A percentile compares a stretch with the other conserved stretches of the same genome.
Evolutionary conservation across 2,888 invertebrate species (phyloP).

Genomic region (Papilio demoleus): DNA sequence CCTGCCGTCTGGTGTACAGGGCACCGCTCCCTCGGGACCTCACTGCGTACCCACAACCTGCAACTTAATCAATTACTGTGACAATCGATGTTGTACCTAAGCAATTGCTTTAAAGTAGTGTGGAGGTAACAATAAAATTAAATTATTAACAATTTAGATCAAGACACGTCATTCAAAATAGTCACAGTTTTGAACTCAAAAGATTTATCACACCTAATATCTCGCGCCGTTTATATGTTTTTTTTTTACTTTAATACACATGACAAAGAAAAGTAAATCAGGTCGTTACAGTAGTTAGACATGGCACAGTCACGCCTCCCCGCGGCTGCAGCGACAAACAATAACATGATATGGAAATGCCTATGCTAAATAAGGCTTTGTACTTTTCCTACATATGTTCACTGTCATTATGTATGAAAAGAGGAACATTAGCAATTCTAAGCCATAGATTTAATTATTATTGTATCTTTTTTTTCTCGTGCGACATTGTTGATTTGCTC

Average conservation of each 20-base stretch:
- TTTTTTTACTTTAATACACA: not conserved
- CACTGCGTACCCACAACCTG: conserved; percentile 1
- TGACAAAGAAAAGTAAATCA: conserved; percentile 8
- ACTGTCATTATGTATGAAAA: too few species aligned
- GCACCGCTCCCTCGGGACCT: conserved; percentile 17
- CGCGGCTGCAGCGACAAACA: not conserved
- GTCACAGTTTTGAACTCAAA: too few species aligned
- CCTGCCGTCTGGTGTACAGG: conserved; percentile 30
- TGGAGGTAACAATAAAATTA: too few species aligned
- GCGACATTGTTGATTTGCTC: too few species aligned
- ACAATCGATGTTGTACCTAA: not conserved
- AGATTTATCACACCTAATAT: too few species aligned
- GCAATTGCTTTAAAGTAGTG: not conserved
- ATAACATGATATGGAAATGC: conserved; percentile 27
- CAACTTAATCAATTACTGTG: conserved; percentile 10
- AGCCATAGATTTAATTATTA: too few species aligned
- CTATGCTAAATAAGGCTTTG: conserved; percentile 73
- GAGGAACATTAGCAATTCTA: too few species aligned
- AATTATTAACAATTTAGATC: too few species aligned
- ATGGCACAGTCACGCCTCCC: not conserved
- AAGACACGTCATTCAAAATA: too few species aligned
- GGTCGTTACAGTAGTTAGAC: not conserved
- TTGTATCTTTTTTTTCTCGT: too few species aligned
- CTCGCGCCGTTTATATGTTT: too few species aligned
- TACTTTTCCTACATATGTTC: too few species aligned